Base-by-base conservation (phyloP, 2,888 invertebrate species). In the Platerodrilus igneus region DNA sequence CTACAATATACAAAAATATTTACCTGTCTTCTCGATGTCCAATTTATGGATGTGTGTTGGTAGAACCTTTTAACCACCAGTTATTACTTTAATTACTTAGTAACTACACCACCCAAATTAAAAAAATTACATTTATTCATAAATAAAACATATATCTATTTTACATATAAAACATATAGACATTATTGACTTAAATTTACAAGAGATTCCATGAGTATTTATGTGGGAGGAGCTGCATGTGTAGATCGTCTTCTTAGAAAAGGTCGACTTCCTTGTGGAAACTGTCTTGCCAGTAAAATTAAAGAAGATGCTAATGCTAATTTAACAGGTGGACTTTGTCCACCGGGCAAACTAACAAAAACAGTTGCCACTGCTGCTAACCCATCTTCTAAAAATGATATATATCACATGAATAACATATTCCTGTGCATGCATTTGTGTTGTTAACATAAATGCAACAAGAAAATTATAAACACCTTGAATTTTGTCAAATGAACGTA, bases 351-450 rank as follows among this genome's bases (percentile, higher is more conserved):
- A 63, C 87, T 84, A 44, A 95, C 83, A 58, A 95, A 83, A 26
- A 94, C 86, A 0, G 94, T 89, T 38, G 88, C 86, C 32, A 95
- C 88, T n/a, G 91, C 93, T 8, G 92, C 91, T 23, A 86, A 75
- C 19, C 86, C 86, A 71, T 94, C 92, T 40, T 79, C 82, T 67
- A 45, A 32, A 61, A 55, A 38, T n/a, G n/a, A n/a, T n/a, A n/a
- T n/a, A n/a, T n/a, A n/a, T n/a, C n/a, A n/a, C n/a, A 28, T 31
- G 15, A 13, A 3, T 13, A 14, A 32, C 6, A 10, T 10, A 19
- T 15, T 14, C 8, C 9, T 35, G 8, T 10, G 7, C 26, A 5
- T 8, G n/a, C 11, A 6, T n/a, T n/a, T n/a, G n/a, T n/a, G n/a
- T n/a, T n/a, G n/a, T n/a, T n/a, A n/a, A n/a, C n/a, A n/a, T n/a